Evolutionary conservation across 2,888 invertebrate genomes (phyloP).

Genomic region (Chorisops tibialis): DNA sequence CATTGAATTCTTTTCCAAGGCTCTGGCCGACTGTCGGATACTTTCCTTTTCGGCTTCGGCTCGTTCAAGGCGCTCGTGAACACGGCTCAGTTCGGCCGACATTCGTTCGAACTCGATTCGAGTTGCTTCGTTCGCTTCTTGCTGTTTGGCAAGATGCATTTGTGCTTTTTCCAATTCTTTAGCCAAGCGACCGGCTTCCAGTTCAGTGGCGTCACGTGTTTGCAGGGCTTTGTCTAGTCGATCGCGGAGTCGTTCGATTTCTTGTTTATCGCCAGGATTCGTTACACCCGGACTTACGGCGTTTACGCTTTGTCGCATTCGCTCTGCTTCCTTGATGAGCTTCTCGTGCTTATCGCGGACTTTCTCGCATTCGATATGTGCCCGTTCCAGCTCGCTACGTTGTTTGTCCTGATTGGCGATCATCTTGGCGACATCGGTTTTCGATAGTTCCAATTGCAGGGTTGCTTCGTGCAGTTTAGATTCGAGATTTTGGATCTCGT

Average conservation of each 20-base stretch:
- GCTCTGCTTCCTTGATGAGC: constrained; percentile 62
- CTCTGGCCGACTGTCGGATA: constrained; percentile 70
- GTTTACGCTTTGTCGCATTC: constrained; percentile 54
- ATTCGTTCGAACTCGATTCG: constrained; percentile 83
- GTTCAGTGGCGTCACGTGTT: constrained; percentile 73
- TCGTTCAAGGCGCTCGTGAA: constrained; percentile 76
- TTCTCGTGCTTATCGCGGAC: constrained; percentile 83
- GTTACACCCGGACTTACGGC: constrained; percentile 54
- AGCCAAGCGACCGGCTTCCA: constrained; percentile 78
- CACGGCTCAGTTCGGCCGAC: constrained; percentile 74
- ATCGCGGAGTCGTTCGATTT: constrained; percentile 80
- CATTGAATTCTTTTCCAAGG: constrained; percentile 73
- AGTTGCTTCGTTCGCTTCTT: constrained; percentile 77
- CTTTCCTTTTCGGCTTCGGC: constrained; percentile 74
- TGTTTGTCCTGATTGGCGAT: constrained; percentile 75
- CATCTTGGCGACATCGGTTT: constrained; percentile 73
- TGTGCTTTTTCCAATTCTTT: constrained; percentile 85
- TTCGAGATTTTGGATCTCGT: constrained; percentile 74
- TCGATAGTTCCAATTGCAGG: constrained; percentile 75
- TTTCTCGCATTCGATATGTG: constrained; percentile 86
- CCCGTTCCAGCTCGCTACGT: constrained; percentile 73
- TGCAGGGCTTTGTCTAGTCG: constrained; percentile 79
- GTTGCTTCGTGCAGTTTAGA: constrained; percentile 74
- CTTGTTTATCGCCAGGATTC: constrained; percentile 62
- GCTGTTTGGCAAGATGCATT: constrained; percentile 76